phyloP scores from a whole-genome alignment of 2,888 invertebrate genomes.

The Chalcosyrphus nemorum region DNA sequence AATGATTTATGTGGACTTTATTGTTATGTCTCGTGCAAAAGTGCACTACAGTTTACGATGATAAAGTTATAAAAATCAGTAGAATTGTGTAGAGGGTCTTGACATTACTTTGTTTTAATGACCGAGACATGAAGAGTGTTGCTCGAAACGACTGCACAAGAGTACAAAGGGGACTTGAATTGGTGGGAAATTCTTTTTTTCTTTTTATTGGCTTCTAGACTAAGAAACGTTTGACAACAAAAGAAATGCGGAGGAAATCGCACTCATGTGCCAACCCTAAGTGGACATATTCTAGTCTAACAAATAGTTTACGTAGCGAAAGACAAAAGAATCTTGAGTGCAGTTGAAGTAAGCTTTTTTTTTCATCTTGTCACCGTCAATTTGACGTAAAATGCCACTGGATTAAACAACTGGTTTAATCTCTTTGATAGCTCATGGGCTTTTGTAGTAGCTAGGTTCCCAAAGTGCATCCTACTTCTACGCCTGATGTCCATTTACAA shows the following conservation, averaged over 20 bases:
- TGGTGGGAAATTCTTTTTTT: background rate
- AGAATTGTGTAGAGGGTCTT: conserved; percentile 31
- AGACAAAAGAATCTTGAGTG: no score
- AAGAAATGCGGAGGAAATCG: background rate
- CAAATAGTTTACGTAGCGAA: no score
- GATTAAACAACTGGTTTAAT: no score
- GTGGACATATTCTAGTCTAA: no score
- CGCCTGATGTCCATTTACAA: no score
- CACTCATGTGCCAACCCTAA: no score
- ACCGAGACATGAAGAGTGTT: conserved; percentile 5
- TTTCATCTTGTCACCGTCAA: no score
- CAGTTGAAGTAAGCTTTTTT: no score
- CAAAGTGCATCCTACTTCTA: no score
- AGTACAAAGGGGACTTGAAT: conserved; percentile 3
- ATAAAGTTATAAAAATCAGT: conserved; percentile 31
- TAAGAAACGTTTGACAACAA: background rate
- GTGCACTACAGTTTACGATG: conserved; percentile 44
- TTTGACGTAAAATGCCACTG: no score
- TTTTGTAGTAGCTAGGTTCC: no score
- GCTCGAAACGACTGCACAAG: conserved; percentile 1
- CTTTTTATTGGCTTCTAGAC: conserved; percentile 29
- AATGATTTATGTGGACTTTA: conserved; percentile 63
- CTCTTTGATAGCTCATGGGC: no score
- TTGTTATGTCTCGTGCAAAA: conserved; percentile 43
- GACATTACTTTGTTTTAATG: conserved; percentile 41